phyloP scores from a whole-genome alignment of 2,797 vertebrate genomes.

The Oreortyx pictus region DNA sequence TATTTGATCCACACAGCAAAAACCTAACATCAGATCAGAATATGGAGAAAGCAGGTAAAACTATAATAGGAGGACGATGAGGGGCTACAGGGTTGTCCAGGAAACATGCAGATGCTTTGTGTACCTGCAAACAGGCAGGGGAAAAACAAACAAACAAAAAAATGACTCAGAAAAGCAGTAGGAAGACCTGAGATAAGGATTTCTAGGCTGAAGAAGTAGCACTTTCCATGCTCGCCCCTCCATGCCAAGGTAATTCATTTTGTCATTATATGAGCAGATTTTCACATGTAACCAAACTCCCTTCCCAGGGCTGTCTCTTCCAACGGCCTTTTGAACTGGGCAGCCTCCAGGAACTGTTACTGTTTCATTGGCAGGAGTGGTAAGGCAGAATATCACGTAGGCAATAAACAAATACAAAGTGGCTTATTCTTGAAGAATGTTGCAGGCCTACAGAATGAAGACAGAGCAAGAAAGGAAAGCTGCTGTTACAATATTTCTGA shows the following conservation, averaged over 20 bases:
- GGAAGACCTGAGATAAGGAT: neutral
- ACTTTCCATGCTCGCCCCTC: neutral
- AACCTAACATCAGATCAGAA: neutral
- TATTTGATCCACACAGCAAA: neutral
- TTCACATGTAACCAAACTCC: neutral
- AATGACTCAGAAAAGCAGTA: neutral
- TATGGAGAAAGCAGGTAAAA: neutral
- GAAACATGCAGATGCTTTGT: neutral
- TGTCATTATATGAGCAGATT: neutral
- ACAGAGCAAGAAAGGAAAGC: neutral
- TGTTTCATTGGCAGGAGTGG: neutral
- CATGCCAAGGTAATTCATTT: rapidly evolving
- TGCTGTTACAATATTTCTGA: neutral
- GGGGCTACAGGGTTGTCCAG: neutral
- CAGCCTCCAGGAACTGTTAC: neutral
- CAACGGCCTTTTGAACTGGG: neutral
- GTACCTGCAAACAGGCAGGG: neutral
- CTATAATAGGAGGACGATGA: neutral
- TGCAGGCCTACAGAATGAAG: neutral
- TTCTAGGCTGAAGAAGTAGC: neutral
- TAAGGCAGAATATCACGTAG: neutral
- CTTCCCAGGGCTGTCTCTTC: neutral
- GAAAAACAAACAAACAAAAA: neutral
- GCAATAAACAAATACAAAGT: neutral
- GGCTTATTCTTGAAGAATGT: neutral